phyloP scores from a whole-genome alignment of 2,888 invertebrate genomes.

The Drosophila austrosaltans region DNA sequence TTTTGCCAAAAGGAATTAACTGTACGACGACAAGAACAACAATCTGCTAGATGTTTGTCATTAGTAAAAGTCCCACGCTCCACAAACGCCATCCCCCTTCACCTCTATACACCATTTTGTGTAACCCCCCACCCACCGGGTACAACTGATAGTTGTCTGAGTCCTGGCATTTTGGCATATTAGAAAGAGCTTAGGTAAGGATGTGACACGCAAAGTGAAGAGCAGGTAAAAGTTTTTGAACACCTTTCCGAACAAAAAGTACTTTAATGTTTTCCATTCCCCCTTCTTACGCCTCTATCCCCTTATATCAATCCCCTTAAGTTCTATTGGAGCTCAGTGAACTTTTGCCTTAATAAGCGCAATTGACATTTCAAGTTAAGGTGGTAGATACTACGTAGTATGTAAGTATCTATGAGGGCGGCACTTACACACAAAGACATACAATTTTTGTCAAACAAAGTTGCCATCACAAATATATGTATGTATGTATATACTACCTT shows the following conservation, averaged over 20 bases:
- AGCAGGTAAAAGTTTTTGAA: slow-evolving; percentile 33
- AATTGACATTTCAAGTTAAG: slow-evolving; percentile 64
- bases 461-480: slow-evolving; percentile 26
- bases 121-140: not conserved
- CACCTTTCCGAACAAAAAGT: slow-evolving; percentile 41
- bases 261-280: slow-evolving; percentile 41
- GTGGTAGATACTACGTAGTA: slow-evolving; percentile 35
- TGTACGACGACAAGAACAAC: slow-evolving; percentile 26
- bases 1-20: slow-evolving; percentile 33
- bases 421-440: not conserved
- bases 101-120: no score
- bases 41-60: slow-evolving; percentile 38
- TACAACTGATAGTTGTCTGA: slow-evolving; percentile 14
- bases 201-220: not conserved
- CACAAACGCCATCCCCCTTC: not conserved
- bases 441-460: slow-evolving; percentile 41
- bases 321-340: slow-evolving; percentile 54
- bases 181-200: slow-evolving; percentile 28
- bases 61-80: slow-evolving; percentile 24
- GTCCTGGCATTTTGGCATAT: slow-evolving; percentile 17
- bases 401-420: slow-evolving; percentile 31
- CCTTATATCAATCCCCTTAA: slow-evolving; percentile 5
- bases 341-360: slow-evolving; percentile 70
- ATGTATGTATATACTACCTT: slow-evolving; percentile 9
- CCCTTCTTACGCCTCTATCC: slow-evolving; percentile 20